Percentiles rank a stretch among this genome's conserved stretches.
Conservation (phyloP, 2,888 invertebrate species). For the Bombylius discolor region DNA sequence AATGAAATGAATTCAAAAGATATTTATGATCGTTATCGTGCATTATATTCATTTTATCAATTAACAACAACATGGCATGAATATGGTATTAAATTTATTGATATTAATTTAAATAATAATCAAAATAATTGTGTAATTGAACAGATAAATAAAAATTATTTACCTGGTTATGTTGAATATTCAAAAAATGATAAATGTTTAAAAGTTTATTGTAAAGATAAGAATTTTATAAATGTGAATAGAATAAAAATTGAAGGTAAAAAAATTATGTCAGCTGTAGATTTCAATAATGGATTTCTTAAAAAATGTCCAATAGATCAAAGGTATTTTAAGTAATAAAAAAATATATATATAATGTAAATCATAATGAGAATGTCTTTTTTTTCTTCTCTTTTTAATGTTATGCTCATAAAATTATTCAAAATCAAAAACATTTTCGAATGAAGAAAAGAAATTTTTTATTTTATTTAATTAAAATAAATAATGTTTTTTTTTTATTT, state of each 20-base stretch:
- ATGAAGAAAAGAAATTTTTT: too few relatives aligned
- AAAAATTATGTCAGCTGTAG: conserved; percentile 58
- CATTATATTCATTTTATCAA: conserved; percentile 49
- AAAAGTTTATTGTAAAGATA: conserved; percentile 52
- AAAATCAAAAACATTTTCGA: too few relatives aligned
- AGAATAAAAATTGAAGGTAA: conserved; percentile 53
- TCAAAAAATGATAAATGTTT: conserved; percentile 44
- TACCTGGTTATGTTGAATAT: conserved; percentile 48
- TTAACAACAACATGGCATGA: conserved; percentile 49
- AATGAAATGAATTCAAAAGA: conserved; percentile 45
- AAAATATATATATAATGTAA: background rate
- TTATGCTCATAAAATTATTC: background rate
- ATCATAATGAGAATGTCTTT: conserved; percentile 1
- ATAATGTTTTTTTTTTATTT: too few relatives aligned
- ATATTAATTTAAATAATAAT: conserved; percentile 26
- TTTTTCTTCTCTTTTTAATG: background rate
- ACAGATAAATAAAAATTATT: background rate
- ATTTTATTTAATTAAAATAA: too few relatives aligned
- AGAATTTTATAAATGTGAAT: conserved; percentile 49
- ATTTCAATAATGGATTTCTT: conserved; percentile 80
- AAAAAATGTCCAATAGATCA: conserved; percentile 40
- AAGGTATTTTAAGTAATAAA: conserved; percentile 20
- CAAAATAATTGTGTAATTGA: background rate
- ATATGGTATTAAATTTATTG: conserved; percentile 48
- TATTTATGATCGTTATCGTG: conserved; percentile 59